Percentiles rank a stretch among this genome's conserved stretches.
phyloP scores from a whole-genome alignment of 2,888 invertebrate species.

The Tetrapedia diversipes region DNA sequence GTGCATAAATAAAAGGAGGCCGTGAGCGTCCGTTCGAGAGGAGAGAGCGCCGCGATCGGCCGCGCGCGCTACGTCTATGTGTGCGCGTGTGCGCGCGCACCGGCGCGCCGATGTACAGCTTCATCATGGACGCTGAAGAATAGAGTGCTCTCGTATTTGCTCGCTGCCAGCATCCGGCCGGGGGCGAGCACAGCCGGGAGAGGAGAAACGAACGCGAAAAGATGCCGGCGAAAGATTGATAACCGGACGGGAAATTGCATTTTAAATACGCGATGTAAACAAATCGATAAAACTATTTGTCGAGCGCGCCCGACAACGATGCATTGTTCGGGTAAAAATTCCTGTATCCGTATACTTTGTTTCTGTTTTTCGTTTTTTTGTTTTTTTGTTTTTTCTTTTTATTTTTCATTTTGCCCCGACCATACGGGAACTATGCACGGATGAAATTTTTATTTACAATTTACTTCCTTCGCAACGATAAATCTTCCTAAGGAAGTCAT shows the following conservation, averaged over 20 bases:
- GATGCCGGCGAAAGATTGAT: conserved; percentile 37
- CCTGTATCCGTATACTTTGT: background rate
- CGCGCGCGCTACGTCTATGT: conserved; percentile 39
- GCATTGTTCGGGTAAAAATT: conserved; percentile 3
- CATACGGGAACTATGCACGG: conserved; percentile 10
- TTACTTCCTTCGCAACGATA: background rate
- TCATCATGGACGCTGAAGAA: conserved; percentile 72
- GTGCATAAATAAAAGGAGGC: conserved; percentile 71
- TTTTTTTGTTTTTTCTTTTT: background rate
- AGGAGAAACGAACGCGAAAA: conserved; percentile 36
- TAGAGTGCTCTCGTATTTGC: conserved; percentile 36
- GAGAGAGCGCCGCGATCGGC: conserved; percentile 53
- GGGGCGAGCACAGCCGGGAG: too few relatives aligned
- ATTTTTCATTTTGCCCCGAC: too few relatives aligned
- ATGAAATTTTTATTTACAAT: background rate
- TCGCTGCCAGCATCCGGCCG: conserved; percentile 19
- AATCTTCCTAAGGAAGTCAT: background rate
- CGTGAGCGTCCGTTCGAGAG: conserved; percentile 60
- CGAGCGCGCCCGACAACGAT: background rate
- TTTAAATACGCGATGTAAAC: conserved; percentile 50
- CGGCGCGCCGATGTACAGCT: conserved; percentile 65
- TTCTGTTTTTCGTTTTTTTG: background rate
- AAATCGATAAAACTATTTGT: conserved; percentile 47
- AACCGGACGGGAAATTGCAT: conserved; percentile 31
- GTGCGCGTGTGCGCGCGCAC: conserved; percentile 31